Evolutionary conservation across 2,888 invertebrate species (phyloP), one percentile per base, ranked within the genome.

Genomic region (Sinopyrophorus schimmeli): DNA sequence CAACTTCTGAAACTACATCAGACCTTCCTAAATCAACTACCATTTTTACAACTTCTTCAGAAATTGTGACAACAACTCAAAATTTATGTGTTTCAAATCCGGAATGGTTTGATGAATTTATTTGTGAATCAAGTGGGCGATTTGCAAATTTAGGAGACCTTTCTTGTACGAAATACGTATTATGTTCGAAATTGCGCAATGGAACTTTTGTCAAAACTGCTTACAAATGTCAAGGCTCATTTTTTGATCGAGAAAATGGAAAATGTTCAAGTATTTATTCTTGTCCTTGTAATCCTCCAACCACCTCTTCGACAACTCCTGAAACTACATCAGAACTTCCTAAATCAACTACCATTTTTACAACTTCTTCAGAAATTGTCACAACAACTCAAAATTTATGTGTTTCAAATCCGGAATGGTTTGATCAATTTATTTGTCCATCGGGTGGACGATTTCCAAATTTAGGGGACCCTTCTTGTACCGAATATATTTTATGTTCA

Each of bases 361-460:
- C 18, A 18, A 18, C 18, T 18, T 5, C 18, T 9, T 5, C 4
- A 24, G 10, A 24, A 24, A 5, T 10, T 3, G n/a, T 10, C 7
- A 24, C 5, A 3, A n/a, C n/a, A n/a, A 24, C 24, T 3, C n/a
- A n/a, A n/a, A n/a, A n/a, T n/a, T n/a, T n/a, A n/a, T n/a, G n/a
- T n/a, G n/a, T n/a, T n/a, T n/a, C n/a, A n/a, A n/a, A n/a, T n/a
- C n/a, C n/a, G n/a, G n/a, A n/a, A n/a, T n/a, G n/a, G n/a, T n/a
- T n/a, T n/a, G n/a, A n/a, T n/a, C n/a, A n/a, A n/a, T 35, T 35
- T 5, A 63, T 63, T 1, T 78, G 78, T 53, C 59, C 68, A 0
- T 43, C 70, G 1, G 69, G 67, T 0, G 78, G 78, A 1, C 69
- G 76, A 57, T 76, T 68, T 21, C 69, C 76, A 0, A 65, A 77